Conservation (phyloP, 1,140 invertebrate species). For the Hyposmocoma kahamanoa region DNA sequence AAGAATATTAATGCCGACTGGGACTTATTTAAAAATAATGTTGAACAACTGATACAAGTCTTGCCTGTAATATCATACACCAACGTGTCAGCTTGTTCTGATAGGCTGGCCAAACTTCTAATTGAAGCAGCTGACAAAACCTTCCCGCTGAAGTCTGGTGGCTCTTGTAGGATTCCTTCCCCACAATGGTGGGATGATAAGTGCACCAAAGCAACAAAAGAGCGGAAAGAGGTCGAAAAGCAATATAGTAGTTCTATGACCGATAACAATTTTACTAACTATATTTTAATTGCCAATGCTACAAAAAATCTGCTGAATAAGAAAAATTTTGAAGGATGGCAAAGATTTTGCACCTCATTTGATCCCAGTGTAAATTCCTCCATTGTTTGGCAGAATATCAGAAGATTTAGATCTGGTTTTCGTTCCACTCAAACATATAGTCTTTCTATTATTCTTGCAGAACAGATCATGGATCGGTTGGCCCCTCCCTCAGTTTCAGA, state of each 20-base stretch:
- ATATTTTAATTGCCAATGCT: neutral
- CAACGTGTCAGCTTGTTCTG: neutral
- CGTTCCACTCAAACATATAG: neutral
- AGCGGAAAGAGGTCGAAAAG: constrained; percentile 3
- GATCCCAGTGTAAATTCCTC: neutral
- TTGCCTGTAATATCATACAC: neutral
- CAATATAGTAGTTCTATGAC: neutral
- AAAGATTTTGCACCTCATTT: constrained; percentile 4
- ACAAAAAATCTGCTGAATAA: neutral
- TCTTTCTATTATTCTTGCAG: neutral
- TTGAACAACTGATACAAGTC: neutral
- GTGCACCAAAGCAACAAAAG: neutral
- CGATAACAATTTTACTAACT: neutral
- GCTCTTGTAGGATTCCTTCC: neutral
- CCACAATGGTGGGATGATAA: constrained; percentile 9
- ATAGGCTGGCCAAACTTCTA: neutral
- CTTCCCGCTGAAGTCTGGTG: neutral
- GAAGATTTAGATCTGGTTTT: constrained; percentile 1
- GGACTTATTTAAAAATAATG: neutral
- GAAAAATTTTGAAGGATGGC: constrained; percentile 7
- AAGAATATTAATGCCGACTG: neutral
- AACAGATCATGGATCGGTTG: constrained; percentile 3
- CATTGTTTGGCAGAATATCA: constrained; percentile 6
- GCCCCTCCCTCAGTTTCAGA: constrained; percentile 1
- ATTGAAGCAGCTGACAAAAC: neutral